Percentiles rank a stretch among this genome's conserved stretches.
Conservation (phyloP, 2,113 vertebrate genomes). For the Pseudopipra pipra region DNA sequence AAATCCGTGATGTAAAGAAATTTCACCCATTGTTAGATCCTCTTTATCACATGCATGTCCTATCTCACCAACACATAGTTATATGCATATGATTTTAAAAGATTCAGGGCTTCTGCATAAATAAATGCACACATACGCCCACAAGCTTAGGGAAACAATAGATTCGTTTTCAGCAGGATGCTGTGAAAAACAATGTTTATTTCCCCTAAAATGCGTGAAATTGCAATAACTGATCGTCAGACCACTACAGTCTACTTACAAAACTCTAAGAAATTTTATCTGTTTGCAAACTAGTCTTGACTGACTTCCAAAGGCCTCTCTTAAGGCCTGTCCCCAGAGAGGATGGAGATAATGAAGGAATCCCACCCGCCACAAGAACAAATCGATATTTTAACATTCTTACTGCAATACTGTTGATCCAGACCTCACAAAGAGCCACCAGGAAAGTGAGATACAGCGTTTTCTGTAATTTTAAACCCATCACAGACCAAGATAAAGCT, state of each 20-base stretch:
- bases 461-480: neutral
- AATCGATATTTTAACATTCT: neutral
- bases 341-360: neutral
- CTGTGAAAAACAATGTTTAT: conserved; percentile 32
- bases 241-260: neutral
- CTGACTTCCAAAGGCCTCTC: conserved; percentile 12
- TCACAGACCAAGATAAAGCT: neutral
- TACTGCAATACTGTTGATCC: neutral
- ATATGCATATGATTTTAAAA: conserved; percentile 18
- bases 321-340: neutral
- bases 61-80: conserved; percentile 18
- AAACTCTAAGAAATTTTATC: conserved; percentile 48
- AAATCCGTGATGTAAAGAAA: neutral
- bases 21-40: neutral
- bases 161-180: conserved; percentile 53
- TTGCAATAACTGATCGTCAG: conserved; percentile 60
- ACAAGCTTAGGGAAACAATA: conserved; percentile 39
- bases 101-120: conserved; percentile 8
- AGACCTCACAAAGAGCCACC: neutral
- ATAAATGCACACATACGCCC: neutral
- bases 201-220: conserved; percentile 40
- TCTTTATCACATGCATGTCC: neutral
- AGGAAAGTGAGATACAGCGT: neutral
- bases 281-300: conserved; percentile 23
- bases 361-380: neutral